Evolutionary conservation across 2,113 vertebrate species (phyloP), one percentile per base, ranked within the genome.

Genomic region (Saguinus midas): DNA sequence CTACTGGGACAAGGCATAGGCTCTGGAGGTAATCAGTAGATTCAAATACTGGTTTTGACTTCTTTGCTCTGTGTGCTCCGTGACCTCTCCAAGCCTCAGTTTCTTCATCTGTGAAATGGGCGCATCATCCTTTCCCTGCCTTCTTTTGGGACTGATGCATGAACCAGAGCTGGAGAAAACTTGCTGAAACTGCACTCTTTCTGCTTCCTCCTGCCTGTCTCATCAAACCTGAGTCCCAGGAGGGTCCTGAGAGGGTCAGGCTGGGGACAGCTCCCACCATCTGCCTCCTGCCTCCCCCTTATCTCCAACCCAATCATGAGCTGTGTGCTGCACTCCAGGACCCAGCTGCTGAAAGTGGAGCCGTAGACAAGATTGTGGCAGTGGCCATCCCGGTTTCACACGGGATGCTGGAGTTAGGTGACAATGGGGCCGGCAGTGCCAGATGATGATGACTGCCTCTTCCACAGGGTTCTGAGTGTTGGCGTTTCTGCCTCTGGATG

Each of bases 181-280:
- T 10, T 55, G 37, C 66, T 97, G 97, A 80, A 95, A 88, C 57
- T 91, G 68, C 40, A n/a, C 37, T 96, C 82, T 66, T 95, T 94
- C 40, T 8, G n/a, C 32, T 81, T 52, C 40, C 32, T 13, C 12
- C 32, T 35, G 3, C 27, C 66, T 93, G n/a, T 50, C 87, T 82
- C 27, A 8, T 52, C 83, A 21, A 73, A 21, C 10, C 76, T 61
- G 83, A 78, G 88, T 43, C 83, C 70, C n/a, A 12, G 23, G n/a
- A 48, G 20, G 70, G 4, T 55, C n/a, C 83, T 29, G 7, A 55
- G 57, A 55, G 21, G 52, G 52, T 48, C 23, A 21, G 40, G 8
- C 40, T 70, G 29, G 57, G 37, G 37, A 45, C 0, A 1, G 48
- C 25, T n/a, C 14, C 70, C 10, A 27, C 27, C 35, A n/a, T 37